Base-by-base conservation (phyloP, 1,140 invertebrate genomes). In the Meloidogyne hapla region DNA sequence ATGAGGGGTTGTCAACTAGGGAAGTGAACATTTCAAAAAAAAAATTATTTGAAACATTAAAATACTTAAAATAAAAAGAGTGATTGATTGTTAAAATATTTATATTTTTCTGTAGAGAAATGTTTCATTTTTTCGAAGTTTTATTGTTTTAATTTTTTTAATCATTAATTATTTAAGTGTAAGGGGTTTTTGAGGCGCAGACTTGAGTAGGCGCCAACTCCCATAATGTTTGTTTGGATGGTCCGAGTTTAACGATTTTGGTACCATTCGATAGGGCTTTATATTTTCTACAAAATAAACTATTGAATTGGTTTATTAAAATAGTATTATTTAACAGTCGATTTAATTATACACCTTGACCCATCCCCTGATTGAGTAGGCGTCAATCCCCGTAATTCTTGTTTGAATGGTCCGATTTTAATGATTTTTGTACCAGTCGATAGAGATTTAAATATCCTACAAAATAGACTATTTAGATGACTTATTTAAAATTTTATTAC, bases 121-220 rank as follows among this genome's bases (percentile, higher is more conserved):
- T n/a, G 2, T 42, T 56, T 56, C 18, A 56, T 56, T 56, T 56
- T 56, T 56, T 33, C 9, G 6, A 56, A 21, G 0, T 56, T 56
- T 56, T n/a, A 56, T 56, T 56, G 45, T 56, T 56, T 56, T n/a
- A 45, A 56, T 56, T 56, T 42, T 56, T 56, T n/a, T 33, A 33
- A 21, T n/a, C 18, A 6, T 56, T 5, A 1, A 5, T 56, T 56
- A 15, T 5, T 56, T 8, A 48, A 18, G 4, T 48, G 13, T 48
- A n/a, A 3, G 6, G n/a, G 45, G 4, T 4, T 5, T n/a, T n/a
- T 56, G n/a, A n/a, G 48, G 6, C 48, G 48, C 48, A 21, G 18
- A 1, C 18, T 18, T 1, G 1, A 18, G n/a, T 56, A 8, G 48
- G 48, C 48, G n/a, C 48, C 6, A 56, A n/a, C 18, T 0, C n/a